Conservation (phyloP, 2,797 vertebrate species). For the Sarcophilus harrisii region DNA sequence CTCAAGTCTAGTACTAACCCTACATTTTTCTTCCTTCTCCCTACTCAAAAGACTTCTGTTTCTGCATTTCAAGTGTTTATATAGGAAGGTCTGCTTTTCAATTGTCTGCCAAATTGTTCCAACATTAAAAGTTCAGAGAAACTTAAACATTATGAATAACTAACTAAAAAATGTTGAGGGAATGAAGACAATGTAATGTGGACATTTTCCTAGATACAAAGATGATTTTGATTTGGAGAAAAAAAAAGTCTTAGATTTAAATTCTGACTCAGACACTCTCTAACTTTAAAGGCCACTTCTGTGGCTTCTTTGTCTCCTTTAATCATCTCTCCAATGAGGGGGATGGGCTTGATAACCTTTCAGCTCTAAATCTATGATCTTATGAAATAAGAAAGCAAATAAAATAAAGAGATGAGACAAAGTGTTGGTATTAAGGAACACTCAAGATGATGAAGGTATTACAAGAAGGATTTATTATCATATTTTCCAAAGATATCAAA, state of each 20-base stretch:
- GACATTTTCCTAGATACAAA: background rate
- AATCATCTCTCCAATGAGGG: background rate
- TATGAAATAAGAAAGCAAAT: background rate
- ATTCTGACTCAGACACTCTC: background rate
- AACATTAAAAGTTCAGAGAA: background rate
- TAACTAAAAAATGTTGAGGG: background rate
- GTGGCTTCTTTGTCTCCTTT: background rate
- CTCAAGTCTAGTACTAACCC: background rate
- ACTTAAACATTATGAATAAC: too few species aligned
- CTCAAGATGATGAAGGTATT: background rate
- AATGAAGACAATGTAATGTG: background rate
- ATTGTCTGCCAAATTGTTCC: background rate
- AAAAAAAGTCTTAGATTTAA: background rate
- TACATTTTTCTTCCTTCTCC: background rate
- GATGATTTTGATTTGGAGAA: background rate
- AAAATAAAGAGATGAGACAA: background rate
- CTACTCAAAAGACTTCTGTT: background rate
- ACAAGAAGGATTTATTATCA: background rate
- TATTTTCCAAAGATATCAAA: background rate
- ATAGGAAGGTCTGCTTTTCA: background rate
- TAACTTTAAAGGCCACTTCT: background rate
- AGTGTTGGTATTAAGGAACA: background rate
- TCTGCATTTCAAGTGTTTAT: background rate
- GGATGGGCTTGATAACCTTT: background rate
- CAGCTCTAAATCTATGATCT: background rate